Conservation (phyloP, 2,797 vertebrate genomes). For the Euphonia xanthogaster region DNA sequence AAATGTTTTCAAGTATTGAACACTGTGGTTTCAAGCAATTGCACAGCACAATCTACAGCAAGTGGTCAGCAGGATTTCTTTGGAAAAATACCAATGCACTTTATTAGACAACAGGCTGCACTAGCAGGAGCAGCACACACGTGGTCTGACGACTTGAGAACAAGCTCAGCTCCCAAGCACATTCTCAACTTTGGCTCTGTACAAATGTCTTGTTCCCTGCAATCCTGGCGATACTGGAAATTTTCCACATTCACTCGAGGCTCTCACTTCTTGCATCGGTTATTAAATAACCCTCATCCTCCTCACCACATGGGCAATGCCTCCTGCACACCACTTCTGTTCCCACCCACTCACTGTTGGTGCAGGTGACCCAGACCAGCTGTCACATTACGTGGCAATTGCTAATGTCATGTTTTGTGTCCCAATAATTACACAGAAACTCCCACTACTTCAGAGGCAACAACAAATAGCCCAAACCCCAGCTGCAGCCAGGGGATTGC, state of each 20-base stretch:
- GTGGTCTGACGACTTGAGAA: not conserved
- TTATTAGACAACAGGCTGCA: not conserved
- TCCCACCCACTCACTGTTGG: not conserved
- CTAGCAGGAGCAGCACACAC: not conserved
- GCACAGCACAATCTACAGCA: not conserved
- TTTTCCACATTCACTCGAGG: not conserved
- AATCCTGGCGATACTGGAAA: not conserved
- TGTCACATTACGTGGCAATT: not conserved
- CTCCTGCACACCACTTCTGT: not conserved
- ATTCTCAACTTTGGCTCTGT: not conserved
- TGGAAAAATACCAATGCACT: not conserved
- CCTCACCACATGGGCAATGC: conserved; percentile 21
- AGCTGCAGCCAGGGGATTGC: not conserved
- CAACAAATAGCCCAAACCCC: not conserved
- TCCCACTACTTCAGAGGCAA: not conserved
- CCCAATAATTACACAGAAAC: not conserved
- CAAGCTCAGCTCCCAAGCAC: not conserved
- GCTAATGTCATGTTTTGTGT: not conserved
- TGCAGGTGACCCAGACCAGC: not conserved
- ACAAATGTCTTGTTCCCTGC: not conserved
- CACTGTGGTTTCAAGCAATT: not conserved
- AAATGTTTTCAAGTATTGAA: not conserved
- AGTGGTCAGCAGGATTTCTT: not conserved
- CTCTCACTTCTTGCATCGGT: not conserved
- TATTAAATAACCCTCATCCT: not conserved